Percentiles rank a stretch among this genome's conserved stretches.
phyloP scores from a whole-genome alignment of 1,140 invertebrate genomes.

The Philopotamus ludificatus region DNA sequence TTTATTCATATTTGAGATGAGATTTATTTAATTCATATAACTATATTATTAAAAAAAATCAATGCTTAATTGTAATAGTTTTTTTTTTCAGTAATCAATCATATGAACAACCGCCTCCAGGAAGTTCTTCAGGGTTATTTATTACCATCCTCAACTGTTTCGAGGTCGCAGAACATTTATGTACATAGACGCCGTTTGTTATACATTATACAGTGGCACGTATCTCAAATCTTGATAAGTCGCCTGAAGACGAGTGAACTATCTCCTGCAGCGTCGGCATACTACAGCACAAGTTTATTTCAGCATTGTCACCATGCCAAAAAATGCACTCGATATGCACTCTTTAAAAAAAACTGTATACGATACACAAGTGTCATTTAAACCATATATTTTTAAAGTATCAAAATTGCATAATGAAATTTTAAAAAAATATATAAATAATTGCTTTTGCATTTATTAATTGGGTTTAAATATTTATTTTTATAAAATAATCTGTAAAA shows the following conservation, averaged over 20 bases:
- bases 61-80: too few relatives aligned
- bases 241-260: not conserved
- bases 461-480: not conserved
- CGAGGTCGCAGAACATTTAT: too few relatives aligned
- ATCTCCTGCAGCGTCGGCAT: not conserved
- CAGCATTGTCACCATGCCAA: slow-evolving; percentile 32
- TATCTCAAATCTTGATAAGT: not conserved
- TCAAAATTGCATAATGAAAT: not conserved
- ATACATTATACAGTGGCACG: too few relatives aligned
- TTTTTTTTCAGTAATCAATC: too few relatives aligned
- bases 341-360: not conserved
- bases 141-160: too few relatives aligned
- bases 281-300: slow-evolving; percentile 15
- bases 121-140: too few relatives aligned
- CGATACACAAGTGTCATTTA: not conserved
- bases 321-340: slow-evolving; percentile 30
- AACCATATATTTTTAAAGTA: not conserved
- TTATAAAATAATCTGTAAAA: too few relatives aligned
- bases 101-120: too few relatives aligned
- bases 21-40: too few relatives aligned
- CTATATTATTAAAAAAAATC: too few relatives aligned
- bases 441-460: not conserved
- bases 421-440: not conserved
- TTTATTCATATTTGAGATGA: too few relatives aligned
- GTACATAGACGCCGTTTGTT: too few relatives aligned